Evolutionary conservation across 2,797 vertebrate genomes (phyloP), one percentile per base, ranked within the genome.

Genomic region (Melanotaenia parkinsoni): DNA sequence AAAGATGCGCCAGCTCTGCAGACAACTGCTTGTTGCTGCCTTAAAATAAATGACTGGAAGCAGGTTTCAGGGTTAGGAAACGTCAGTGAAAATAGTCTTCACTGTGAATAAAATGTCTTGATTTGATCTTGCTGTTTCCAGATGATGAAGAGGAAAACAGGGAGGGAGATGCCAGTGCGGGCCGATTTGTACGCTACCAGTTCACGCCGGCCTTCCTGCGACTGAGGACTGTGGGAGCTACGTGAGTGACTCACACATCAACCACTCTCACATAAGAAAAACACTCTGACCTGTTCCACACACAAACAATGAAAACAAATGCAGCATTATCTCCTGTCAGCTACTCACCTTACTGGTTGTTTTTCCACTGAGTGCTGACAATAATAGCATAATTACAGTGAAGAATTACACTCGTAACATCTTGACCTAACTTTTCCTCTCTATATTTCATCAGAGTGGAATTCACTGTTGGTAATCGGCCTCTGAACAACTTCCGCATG

Each of bases 141-240:
- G 93, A 94, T 14, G 94, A 93, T 0, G 92, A 94, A 0, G 96
- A 96, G 5, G 96, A 95, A 66, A 88, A 72, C 57, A 90, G 93
- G 9, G 96, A 95, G 0, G 88, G 87, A 58, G 96, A 97, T 0
- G 53, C 91, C 63, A 95, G 94, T 1, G 92, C 95, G 0, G 97
- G 96, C 0, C 95, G 96, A 56, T 98, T 98, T n/a, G 97, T 97
- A 58, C 96, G 96, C 5, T 98, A 98, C 87, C 97, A 97, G 89
- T 98, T 98, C 93, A 98, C 97, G 8, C 94, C 96, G 0, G 96
- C 96, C 0, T 98, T 98, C 81, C 94, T 98, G 65, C 94, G 94
- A 2, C 95, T 98, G 63, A 94, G 95, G 59, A 98, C 95, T 0
- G 96, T 98, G 22, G 97, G 97, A 63, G 97, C 97, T 63, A 98